Evolutionary conservation across 2,797 vertebrate species (phyloP).

Genomic region (Sebastes trivittatus): DNA sequence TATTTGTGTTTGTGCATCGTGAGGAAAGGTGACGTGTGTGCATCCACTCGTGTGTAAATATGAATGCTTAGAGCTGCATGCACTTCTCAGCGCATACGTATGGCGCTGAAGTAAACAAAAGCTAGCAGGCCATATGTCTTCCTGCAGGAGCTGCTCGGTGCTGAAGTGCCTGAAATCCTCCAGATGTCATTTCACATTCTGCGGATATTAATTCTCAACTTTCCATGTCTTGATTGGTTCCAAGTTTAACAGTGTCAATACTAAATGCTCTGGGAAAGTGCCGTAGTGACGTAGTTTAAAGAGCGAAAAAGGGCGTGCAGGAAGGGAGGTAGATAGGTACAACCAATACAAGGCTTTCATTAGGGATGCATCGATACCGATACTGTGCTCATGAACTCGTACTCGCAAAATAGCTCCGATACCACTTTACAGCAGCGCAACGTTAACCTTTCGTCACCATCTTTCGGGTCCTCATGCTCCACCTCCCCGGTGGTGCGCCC

Average conservation of each 20-base stretch:
- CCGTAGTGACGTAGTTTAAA: too few species aligned
- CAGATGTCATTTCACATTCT: background rate
- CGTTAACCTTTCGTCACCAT: too few species aligned
- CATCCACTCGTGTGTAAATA: conserved; percentile 11
- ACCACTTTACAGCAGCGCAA: accelerated
- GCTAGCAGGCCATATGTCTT: conserved; percentile 33
- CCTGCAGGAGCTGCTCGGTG: conserved; percentile 45
- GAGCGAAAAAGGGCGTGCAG: too few species aligned
- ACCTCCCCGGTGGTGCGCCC: too few species aligned
- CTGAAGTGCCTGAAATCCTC: conserved; percentile 25
- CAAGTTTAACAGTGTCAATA: background rate
- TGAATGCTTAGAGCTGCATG: conserved; percentile 3
- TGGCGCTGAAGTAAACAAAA: conserved; percentile 52
- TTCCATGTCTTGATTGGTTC: background rate
- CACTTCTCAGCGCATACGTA: conserved; percentile 27
- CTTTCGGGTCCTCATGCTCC: too few species aligned
- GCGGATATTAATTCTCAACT: background rate
- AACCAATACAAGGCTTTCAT: too few species aligned
- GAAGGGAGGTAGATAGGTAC: too few species aligned
- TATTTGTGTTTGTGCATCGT: background rate
- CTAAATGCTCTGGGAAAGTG: too few species aligned
- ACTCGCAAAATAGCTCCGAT: too few species aligned
- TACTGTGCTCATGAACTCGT: too few species aligned
- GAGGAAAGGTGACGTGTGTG: background rate
- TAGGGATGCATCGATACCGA: too few species aligned